A percentile compares a stretch with the other conserved stretches of the same genome.
phyloP scores from a whole-genome alignment of 2,797 vertebrate genomes.

The Melanotaenia boesemani region DNA sequence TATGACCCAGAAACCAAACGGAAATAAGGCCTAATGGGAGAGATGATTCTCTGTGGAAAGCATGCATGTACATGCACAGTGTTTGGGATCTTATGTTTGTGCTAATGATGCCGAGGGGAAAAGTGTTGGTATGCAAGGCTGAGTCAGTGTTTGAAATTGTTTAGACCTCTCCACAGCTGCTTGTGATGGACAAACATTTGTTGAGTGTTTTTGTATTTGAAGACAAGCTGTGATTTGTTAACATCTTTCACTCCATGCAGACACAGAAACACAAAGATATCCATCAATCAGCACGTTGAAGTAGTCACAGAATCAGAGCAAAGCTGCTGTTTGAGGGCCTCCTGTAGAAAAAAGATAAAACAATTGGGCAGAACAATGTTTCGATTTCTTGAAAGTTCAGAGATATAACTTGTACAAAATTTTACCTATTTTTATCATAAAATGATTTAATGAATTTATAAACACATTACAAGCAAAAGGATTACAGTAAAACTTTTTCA shows the following conservation, averaged over 20 bases:
- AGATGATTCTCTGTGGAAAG: neutral
- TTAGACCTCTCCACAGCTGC: neutral
- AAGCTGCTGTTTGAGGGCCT: neutral
- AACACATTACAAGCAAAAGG: neutral
- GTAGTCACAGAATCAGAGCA: too few species aligned
- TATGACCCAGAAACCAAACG: slow-evolving; percentile 5
- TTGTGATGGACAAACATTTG: neutral
- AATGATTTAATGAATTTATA: too few species aligned
- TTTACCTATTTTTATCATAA: too few species aligned
- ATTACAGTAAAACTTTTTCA: neutral
- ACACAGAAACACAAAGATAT: neutral
- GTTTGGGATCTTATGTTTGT: slow-evolving; percentile 7
- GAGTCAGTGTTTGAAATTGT: slow-evolving; percentile 3
- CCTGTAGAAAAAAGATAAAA: too few species aligned
- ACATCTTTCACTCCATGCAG: neutral
- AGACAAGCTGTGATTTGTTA: neutral
- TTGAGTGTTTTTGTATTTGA: neutral
- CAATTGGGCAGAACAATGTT: neutral
- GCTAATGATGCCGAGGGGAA: neutral
- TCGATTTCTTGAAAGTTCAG: neutral
- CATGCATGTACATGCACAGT: slow-evolving; percentile 15
- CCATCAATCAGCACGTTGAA: too few species aligned
- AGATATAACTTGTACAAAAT: neutral
- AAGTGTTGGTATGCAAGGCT: neutral
- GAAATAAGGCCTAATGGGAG: slow-evolving; percentile 2